A percentile compares a stretch with the other conserved stretches of the same genome.
Evolutionary conservation across 2,888 invertebrate genomes (phyloP).

Genomic region (Lepidonotus clava): DNA sequence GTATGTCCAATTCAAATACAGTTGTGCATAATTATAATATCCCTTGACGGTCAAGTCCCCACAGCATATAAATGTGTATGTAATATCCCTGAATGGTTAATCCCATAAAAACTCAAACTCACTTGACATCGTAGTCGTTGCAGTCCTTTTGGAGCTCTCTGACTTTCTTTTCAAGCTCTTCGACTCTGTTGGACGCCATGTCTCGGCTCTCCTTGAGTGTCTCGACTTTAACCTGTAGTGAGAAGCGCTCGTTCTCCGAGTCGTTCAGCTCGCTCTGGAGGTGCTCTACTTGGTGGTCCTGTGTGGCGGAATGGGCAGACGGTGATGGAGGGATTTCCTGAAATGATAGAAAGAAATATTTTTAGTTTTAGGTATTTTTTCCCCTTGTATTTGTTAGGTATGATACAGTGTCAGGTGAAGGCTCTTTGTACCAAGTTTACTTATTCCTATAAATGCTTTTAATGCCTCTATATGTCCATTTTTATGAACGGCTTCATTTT

Average conservation of each 20-base stretch:
- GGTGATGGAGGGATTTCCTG: conserved; percentile 40
- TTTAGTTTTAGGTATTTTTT: no score
- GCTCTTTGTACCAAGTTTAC: no score
- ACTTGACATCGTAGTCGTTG: conserved; percentile 37
- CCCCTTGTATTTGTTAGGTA: no score
- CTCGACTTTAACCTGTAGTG: conserved; percentile 63
- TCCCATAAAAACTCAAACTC: no score
- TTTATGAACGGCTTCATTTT: no score
- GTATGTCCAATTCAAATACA: no score
- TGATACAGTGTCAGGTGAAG: no score
- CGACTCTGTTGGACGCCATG: conserved; percentile 1
- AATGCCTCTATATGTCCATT: no score
- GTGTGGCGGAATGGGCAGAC: neutral
- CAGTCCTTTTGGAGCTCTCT: neutral
- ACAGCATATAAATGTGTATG: neutral
- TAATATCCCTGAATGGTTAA: no score
- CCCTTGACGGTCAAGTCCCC: no score
- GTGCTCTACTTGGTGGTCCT: neutral
- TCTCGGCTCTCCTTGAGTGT: conserved; percentile 60
- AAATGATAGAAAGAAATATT: neutral
- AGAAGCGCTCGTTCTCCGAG: conserved; percentile 53
- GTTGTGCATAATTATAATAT: no score
- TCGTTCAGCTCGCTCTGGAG: conserved; percentile 37
- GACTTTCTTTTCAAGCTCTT: conserved; percentile 35
- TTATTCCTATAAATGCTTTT: no score